Conservation (phyloP, 2,113 vertebrate genomes). For the Chionomys nivalis region DNA sequence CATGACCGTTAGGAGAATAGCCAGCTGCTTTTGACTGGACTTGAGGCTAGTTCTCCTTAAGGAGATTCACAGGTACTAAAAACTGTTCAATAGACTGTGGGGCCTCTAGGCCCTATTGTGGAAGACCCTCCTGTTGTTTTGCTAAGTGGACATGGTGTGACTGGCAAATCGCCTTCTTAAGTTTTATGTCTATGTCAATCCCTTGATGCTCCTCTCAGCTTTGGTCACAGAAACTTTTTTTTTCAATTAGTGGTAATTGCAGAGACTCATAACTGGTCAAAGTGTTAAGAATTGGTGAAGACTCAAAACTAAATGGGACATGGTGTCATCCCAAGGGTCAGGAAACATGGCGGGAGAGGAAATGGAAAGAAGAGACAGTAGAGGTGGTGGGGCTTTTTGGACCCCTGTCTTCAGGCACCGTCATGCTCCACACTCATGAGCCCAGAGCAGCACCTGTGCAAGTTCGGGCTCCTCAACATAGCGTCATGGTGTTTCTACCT, state of each 20-base stretch:
- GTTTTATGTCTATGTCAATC: neutral
- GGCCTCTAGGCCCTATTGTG: neutral
- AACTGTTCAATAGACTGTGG: neutral
- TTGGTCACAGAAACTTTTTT: neutral
- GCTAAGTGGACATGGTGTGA: neutral
- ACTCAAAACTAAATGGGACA: neutral
- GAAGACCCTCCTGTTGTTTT: neutral
- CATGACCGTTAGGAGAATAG: neutral
- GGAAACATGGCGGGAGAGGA: neutral
- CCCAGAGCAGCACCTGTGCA: neutral
- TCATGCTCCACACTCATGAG: neutral
- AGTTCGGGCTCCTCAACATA: neutral
- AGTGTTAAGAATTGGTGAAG: neutral
- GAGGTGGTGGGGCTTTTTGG: neutral
- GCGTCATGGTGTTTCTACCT: neutral
- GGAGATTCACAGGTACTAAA: neutral
- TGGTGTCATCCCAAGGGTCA: neutral
- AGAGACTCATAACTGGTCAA: neutral
- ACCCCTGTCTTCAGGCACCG: neutral
- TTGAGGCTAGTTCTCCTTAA: neutral
- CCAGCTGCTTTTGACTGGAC: neutral
- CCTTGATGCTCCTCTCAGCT: neutral
- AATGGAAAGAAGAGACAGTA: neutral
- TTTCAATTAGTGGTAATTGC: neutral
- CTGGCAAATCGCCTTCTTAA: neutral